phyloP scores from a whole-genome alignment of 1,140 invertebrate species.

The Eubasilissa regina region DNA sequence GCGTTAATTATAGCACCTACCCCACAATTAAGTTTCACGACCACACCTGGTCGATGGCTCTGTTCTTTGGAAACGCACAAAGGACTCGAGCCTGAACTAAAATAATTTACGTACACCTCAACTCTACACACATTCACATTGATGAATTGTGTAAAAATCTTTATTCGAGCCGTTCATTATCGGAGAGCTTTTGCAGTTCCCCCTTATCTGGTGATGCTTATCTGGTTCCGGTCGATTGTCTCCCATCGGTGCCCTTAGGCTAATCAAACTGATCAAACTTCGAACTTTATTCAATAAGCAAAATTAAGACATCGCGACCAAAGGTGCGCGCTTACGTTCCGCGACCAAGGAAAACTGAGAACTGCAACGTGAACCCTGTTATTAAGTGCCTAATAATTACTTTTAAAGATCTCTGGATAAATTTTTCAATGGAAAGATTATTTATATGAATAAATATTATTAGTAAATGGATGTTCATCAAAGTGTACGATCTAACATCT shows the following conservation, averaged over 20 bases:
- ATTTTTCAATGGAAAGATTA: neutral
- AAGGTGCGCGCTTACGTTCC: neutral
- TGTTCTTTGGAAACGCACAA: neutral
- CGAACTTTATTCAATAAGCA: neutral
- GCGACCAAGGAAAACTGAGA: neutral
- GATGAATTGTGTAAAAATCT: no score
- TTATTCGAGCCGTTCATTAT: neutral
- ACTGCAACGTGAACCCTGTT: neutral
- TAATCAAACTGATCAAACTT: neutral
- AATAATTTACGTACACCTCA: neutral
- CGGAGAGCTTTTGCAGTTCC: neutral
- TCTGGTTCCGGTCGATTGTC: slow-evolving; percentile 20
- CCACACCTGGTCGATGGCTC: slow-evolving; percentile 23
- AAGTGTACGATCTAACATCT: no score
- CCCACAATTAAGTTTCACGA: slow-evolving; percentile 32
- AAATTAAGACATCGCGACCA: slow-evolving; percentile 4
- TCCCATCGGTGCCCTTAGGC: slow-evolving; percentile 17
- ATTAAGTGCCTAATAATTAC: slow-evolving; percentile 6
- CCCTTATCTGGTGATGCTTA: neutral
- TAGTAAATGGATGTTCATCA: no score
- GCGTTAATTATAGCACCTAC: slow-evolving; percentile 36
- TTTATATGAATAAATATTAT: no score
- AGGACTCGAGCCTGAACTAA: neutral
- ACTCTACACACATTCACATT: neutral
- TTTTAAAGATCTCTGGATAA: neutral